Evolutionary conservation across 2,113 vertebrate species (phyloP).

Genomic region (Benitochromis conjunctus): DNA sequence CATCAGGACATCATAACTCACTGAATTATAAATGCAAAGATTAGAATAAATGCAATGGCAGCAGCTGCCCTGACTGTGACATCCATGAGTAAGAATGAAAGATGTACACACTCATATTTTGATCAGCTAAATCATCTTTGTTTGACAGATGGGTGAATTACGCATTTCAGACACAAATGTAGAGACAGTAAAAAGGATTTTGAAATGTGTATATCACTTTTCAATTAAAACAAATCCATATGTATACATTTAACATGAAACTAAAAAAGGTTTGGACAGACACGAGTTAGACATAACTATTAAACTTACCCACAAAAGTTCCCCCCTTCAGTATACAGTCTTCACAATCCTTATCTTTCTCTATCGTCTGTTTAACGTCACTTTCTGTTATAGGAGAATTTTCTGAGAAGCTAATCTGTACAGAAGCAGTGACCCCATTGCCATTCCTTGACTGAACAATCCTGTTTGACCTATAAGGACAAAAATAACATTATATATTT

Average conservation of each 20-base stretch:
- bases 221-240: background rate
- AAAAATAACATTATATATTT: background rate
- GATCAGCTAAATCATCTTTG: background rate
- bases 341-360: too few relatives aligned
- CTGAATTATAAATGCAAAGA: too few relatives aligned
- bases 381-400: too few relatives aligned
- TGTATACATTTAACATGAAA: background rate
- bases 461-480: rapidly evolving
- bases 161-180: background rate
- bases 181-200: background rate
- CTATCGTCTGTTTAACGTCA: rapidly evolving
- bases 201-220: background rate
- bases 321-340: rapidly evolving
- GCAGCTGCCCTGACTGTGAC: too few relatives aligned
- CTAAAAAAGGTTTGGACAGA: background rate
- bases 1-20: background rate
- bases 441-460: rapidly evolving
- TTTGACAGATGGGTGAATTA: background rate
- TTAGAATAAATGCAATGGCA: too few relatives aligned
- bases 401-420: slow-evolving; percentile 7
- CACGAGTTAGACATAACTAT: too few relatives aligned
- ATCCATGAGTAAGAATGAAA: too few relatives aligned
- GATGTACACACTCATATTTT: too few relatives aligned
- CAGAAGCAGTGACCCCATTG: rapidly evolving
- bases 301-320: rapidly evolving